A percentile compares a stretch with the other conserved stretches of the same genome.
phyloP scores from a whole-genome alignment of 2,888 invertebrate genomes.

The Sussaba pulchella region DNA sequence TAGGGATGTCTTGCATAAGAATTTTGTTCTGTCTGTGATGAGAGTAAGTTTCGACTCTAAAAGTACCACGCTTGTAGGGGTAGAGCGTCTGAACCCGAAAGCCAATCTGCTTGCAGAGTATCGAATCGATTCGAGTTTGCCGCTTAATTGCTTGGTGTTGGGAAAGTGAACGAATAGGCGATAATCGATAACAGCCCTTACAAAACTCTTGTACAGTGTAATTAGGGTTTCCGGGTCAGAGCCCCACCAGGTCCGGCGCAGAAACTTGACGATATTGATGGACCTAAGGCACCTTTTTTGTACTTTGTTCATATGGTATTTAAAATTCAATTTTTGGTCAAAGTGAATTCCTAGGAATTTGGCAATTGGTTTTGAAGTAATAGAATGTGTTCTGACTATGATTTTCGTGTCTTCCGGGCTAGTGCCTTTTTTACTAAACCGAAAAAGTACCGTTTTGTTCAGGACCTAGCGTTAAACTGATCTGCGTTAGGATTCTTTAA shows the following conservation, averaged over 20 bases:
- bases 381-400: neutral
- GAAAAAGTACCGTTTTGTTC: slow-evolving; percentile 28
- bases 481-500: slow-evolving; percentile 1
- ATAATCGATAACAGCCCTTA: slow-evolving; percentile 57
- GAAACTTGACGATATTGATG: slow-evolving; percentile 36
- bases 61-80: slow-evolving; percentile 51
- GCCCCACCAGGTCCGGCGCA: slow-evolving; percentile 49
- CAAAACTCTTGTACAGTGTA: slow-evolving; percentile 58
- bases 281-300: slow-evolving; percentile 20
- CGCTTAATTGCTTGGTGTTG: neutral
- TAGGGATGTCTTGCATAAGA: slow-evolving; percentile 31
- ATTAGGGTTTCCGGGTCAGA: slow-evolving; percentile 51
- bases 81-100: slow-evolving; percentile 48
- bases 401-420: slow-evolving; percentile 11
- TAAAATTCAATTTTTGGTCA: slow-evolving; percentile 43
- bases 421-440: slow-evolving; percentile 29
- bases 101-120: slow-evolving; percentile 45
- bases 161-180: slow-evolving; percentile 54
- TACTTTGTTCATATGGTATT: slow-evolving; percentile 21
- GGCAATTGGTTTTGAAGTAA: neutral
- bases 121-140: slow-evolving; percentile 58
- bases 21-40: slow-evolving; percentile 39
- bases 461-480: slow-evolving; percentile 2
- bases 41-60: slow-evolving; percentile 43
- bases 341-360: slow-evolving; percentile 48